Conservation (phyloP, 1,140 invertebrate genomes). For the Maniola jurtina region DNA sequence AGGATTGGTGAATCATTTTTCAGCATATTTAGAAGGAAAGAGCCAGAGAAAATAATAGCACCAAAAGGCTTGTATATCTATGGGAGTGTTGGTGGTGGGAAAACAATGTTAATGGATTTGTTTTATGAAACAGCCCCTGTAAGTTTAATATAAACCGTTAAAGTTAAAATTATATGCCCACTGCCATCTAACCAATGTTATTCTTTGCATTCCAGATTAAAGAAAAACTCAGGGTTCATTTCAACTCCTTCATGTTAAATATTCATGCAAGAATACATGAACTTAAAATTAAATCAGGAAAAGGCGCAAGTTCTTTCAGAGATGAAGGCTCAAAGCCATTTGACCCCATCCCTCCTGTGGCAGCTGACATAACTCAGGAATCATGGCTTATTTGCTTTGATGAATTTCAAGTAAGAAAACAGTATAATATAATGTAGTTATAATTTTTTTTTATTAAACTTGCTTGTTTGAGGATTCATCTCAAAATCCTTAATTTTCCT, state of each 20-base stretch:
- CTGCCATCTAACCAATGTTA: background rate
- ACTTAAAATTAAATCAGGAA: slow-evolving; percentile 85
- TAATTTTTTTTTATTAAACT: background rate
- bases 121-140: slow-evolving; percentile 88
- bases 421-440: background rate
- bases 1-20: slow-evolving; percentile 54
- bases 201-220: slow-evolving; percentile 43
- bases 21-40: slow-evolving; percentile 68
- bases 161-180: background rate
- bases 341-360: slow-evolving; percentile 98
- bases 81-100: slow-evolving; percentile 94
- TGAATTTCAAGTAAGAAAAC: slow-evolving; percentile 94
- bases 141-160: slow-evolving; percentile 40
- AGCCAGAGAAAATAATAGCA: slow-evolving; percentile 71
- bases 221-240: slow-evolving; percentile 83
- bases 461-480: background rate
- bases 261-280: slow-evolving; percentile 94
- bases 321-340: slow-evolving; percentile 86
- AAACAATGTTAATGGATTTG: slow-evolving; percentile 99
- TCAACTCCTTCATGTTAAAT: slow-evolving; percentile 98
- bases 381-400: slow-evolving; percentile 98
- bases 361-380: slow-evolving; percentile 89
- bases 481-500: background rate
- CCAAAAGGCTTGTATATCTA: slow-evolving; percentile 91
- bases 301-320: slow-evolving; percentile 81